Percentiles rank a stretch among this genome's conserved stretches.
Evolutionary conservation across 2,113 vertebrate genomes (phyloP).

Genomic region (Clupea harengus): DNA sequence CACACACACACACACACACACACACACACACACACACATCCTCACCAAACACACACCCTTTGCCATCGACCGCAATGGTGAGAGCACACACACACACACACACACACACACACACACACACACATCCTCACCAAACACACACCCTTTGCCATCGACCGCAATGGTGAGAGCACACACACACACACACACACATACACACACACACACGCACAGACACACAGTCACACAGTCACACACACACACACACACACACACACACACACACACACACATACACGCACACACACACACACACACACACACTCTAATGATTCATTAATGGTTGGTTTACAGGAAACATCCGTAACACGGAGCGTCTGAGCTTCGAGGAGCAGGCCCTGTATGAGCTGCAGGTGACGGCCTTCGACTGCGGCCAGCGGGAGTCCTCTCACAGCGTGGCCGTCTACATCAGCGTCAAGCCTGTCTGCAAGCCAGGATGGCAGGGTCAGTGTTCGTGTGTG

Average conservation of each 20-base stretch:
- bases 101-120: background rate
- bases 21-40: background rate
- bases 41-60: conserved; percentile 60
- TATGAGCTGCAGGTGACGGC: conserved; percentile 92
- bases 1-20: background rate
- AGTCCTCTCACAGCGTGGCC: conserved; percentile 77
- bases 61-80: conserved; percentile 95
- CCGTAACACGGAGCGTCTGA: conserved; percentile 93
- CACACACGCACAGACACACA: conserved; percentile 10
- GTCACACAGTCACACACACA: background rate
- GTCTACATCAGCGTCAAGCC: conserved; percentile 91
- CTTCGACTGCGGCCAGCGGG: conserved; percentile 95
- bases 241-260: background rate
- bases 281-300: background rate
- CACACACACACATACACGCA: background rate
- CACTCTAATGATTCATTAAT: background rate
- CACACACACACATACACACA: background rate
- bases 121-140: conserved; percentile 62
- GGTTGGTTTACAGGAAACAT: conserved; percentile 80
- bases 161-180: conserved; percentile 79
- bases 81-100: conserved; percentile 56
- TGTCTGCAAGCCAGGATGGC: conserved; percentile 95
- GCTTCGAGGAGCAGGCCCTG: conserved; percentile 83
- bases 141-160: conserved; percentile 95
- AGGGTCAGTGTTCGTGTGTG: conserved; percentile 74